Conservation (phyloP, 2,113 vertebrate species). For the Anoplopoma fimbria region DNA sequence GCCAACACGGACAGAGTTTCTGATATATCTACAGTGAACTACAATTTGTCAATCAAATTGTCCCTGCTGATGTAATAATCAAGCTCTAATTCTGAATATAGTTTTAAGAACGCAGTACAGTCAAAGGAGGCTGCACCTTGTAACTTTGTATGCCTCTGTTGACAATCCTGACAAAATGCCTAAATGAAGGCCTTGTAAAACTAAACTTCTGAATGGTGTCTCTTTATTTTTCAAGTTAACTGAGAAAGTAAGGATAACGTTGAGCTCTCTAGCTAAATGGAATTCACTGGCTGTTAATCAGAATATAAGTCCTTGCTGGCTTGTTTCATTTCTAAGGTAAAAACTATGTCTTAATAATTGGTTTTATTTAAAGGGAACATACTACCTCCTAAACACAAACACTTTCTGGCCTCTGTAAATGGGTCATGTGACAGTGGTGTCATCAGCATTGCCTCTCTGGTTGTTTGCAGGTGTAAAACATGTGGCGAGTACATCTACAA, state of each 20-base stretch:
- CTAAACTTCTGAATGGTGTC: neutral
- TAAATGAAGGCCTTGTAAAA: neutral
- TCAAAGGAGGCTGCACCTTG: neutral
- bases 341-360: neutral
- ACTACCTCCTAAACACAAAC: neutral
- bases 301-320: too few species aligned
- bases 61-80: neutral
- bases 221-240: neutral
- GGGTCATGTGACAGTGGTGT: neutral
- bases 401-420: neutral
- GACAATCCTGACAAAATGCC: neutral
- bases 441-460: conserved; percentile 9
- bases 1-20: neutral
- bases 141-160: neutral
- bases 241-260: neutral
- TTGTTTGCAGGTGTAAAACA: conserved; percentile 89
- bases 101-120: neutral
- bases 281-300: neutral
- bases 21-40: neutral
- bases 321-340: neutral
- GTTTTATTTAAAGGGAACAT: neutral
- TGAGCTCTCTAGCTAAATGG: neutral
- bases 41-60: neutral
- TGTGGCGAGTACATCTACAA: conserved; percentile 98
- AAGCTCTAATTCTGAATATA: neutral